These are phyloP conservation scores for Syngnathus scovelli DNA, from an alignment of 2,113 vertebrate species.

Conservation along the genomic window DNA sequence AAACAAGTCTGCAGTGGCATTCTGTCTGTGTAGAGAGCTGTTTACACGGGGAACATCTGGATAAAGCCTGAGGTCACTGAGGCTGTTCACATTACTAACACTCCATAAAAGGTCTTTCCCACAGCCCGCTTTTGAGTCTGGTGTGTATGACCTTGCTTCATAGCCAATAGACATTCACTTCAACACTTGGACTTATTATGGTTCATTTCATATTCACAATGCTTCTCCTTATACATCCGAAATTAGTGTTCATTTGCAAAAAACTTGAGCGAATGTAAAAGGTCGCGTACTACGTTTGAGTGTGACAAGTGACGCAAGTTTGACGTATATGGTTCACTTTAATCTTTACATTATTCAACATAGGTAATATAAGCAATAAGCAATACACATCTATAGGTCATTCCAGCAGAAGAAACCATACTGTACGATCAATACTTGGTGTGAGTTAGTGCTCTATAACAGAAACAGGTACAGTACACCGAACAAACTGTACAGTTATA, in stretches of 20 bases:
- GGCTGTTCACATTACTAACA: slow-evolving; percentile 48
- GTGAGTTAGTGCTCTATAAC: slow-evolving; percentile 42
- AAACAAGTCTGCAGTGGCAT: slow-evolving; percentile 18
- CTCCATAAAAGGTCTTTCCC: slow-evolving; percentile 56
- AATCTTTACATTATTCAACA: slow-evolving; percentile 73
- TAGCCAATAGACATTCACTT: slow-evolving; percentile 22
- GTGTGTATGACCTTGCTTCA: slow-evolving; percentile 31
- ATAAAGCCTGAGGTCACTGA: slow-evolving; percentile 56
- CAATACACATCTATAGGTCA: slow-evolving; percentile 11
- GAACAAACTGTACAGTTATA: slow-evolving; percentile 40
- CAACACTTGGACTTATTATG: background rate
- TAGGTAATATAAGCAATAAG: slow-evolving; percentile 59
- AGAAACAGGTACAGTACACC: slow-evolving; percentile 46
- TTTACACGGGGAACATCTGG: slow-evolving; percentile 67
- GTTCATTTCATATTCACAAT: background rate
- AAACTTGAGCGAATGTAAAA: background rate
- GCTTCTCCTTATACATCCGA: background rate
- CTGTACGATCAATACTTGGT: slow-evolving; percentile 46
- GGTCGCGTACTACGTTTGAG: background rate
- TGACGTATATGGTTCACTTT: slow-evolving; percentile 42
- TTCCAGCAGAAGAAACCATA: slow-evolving; percentile 31
- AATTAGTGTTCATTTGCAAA: background rate
- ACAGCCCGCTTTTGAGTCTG: slow-evolving; percentile 25
- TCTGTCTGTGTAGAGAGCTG: slow-evolving; percentile 54
- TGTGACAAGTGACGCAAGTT: slow-evolving; percentile 15